phyloP scores from a whole-genome alignment of 2,113 vertebrate species.

The Carassius gibelio region DNA sequence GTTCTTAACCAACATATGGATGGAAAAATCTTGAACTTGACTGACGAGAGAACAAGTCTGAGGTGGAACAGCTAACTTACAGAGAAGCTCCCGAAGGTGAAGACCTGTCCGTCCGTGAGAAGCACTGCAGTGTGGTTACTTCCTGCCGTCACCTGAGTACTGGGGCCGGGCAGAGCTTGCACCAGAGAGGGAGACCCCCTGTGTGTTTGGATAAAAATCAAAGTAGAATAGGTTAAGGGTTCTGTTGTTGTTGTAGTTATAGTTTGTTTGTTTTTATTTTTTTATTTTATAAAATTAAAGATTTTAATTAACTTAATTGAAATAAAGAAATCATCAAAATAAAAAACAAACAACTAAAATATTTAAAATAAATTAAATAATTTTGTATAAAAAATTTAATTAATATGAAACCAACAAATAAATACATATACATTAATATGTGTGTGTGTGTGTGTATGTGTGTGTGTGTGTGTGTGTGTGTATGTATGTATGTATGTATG shows the following conservation, averaged over 20 bases:
- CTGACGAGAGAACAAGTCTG: background rate
- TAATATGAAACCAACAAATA: background rate
- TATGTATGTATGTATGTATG: too few species aligned
- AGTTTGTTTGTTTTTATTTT: background rate
- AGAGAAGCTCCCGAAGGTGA: slow-evolving; percentile 98
- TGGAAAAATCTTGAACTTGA: background rate
- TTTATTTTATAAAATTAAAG: background rate
- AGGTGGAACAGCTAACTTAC: slow-evolving; percentile 75
- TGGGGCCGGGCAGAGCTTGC: slow-evolving; percentile 90
- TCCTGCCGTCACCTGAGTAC: slow-evolving; percentile 93
- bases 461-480: too few species aligned
- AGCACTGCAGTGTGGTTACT: slow-evolving; percentile 98
- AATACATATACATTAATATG: background rate
- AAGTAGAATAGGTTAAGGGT: background rate
- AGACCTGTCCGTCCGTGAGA: slow-evolving; percentile 94
- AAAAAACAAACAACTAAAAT: too few species aligned
- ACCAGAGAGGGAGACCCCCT: slow-evolving; percentile 96
- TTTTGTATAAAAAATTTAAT: background rate
- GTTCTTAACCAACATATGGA: background rate
- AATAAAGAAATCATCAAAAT: background rate
- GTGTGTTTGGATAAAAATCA: slow-evolving; percentile 14
- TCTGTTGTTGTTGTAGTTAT: too few species aligned
- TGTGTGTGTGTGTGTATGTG: too few species aligned
- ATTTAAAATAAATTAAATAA: too few species aligned
- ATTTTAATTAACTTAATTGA: background rate